phyloP scores from a whole-genome alignment of 2,797 vertebrate species.

The Mus caroli region DNA sequence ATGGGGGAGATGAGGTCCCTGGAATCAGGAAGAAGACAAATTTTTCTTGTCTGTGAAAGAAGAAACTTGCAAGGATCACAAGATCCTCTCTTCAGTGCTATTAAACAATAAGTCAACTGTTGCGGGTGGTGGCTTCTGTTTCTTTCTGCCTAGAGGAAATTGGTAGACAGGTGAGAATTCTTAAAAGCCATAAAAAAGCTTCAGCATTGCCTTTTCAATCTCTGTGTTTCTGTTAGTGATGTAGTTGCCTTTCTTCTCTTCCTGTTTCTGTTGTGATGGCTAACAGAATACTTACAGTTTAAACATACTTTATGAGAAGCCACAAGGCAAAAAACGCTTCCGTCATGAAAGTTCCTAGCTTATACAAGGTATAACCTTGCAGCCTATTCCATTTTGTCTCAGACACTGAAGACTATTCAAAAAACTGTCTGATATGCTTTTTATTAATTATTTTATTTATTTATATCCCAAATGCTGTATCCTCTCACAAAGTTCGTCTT shows the following conservation, averaged over 20 bases:
- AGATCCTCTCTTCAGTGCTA: not conserved
- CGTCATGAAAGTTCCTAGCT: not conserved
- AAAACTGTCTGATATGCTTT: not conserved
- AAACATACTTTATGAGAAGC: not conserved
- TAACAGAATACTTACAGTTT: not conserved
- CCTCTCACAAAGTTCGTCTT: too few species aligned
- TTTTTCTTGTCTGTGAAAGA: not conserved
- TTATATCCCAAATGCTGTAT: too few species aligned
- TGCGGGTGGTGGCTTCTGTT: not conserved
- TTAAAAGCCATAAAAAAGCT: not conserved
- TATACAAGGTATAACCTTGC: not conserved
- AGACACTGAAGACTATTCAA: not conserved
- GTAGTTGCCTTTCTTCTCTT: not conserved
- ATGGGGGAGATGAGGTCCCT: not conserved
- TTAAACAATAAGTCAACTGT: not conserved
- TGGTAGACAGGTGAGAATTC: not conserved
- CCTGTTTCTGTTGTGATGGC: not conserved
- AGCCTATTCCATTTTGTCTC: not conserved
- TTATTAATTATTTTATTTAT: too few species aligned
- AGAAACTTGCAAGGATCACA: not conserved
- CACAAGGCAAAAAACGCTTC: not conserved
- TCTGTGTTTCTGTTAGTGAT: not conserved
- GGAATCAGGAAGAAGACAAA: not conserved
- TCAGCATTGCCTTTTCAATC: not conserved
- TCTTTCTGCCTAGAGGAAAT: not conserved